A percentile compares a stretch with the other conserved stretches of the same genome.
These are phyloP conservation scores for Ophiothrix spiculata DNA, from an alignment of 35 echinoderm and acorn worm genomes.

Conservation along the genomic window DNA sequence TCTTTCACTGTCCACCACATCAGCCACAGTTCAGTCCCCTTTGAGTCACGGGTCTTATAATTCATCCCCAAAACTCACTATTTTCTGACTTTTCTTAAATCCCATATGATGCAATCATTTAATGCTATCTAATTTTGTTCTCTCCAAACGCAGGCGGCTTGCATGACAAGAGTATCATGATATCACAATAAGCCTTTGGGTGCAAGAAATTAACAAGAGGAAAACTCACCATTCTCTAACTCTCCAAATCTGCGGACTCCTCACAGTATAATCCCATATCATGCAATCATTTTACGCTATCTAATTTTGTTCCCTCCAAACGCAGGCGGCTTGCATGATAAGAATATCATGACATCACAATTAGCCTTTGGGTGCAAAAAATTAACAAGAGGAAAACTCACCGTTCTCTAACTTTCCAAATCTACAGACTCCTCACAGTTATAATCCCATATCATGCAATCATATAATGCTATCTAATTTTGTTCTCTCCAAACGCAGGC, in stretches of 20 bases:
- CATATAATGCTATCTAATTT: too few relatives aligned
- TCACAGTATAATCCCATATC: neutral
- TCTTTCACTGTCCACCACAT: too few relatives aligned
- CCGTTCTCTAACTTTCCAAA: too few relatives aligned
- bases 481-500: too few relatives aligned
- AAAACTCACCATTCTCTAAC: constrained; percentile 62
- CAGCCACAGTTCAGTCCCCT: too few relatives aligned
- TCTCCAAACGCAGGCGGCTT: neutral
- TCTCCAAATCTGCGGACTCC: constrained; percentile 75
- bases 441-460: too few relatives aligned
- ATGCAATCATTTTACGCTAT: neutral
- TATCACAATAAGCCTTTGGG: constrained; percentile 58
- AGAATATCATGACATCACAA: constrained; percentile 71
- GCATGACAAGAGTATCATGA: constrained; percentile 72
- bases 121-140: neutral
- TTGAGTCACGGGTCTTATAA: too few relatives aligned
- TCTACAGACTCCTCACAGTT: too few relatives aligned
- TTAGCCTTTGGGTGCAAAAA: constrained; percentile 59
- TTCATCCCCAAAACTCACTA: too few relatives aligned
- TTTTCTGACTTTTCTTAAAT: too few relatives aligned
- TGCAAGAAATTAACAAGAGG: constrained; percentile 59
- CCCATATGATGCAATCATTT: neutral
- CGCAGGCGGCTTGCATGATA: constrained; percentile 41
- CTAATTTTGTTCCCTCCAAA: neutral
- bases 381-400: constrained; percentile 55